Percentiles rank a stretch among this genome's conserved stretches.
These are phyloP conservation scores for Clarias fuscus DNA, from an alignment of 2,797 vertebrate species.

Conservation along the genomic window DNA sequence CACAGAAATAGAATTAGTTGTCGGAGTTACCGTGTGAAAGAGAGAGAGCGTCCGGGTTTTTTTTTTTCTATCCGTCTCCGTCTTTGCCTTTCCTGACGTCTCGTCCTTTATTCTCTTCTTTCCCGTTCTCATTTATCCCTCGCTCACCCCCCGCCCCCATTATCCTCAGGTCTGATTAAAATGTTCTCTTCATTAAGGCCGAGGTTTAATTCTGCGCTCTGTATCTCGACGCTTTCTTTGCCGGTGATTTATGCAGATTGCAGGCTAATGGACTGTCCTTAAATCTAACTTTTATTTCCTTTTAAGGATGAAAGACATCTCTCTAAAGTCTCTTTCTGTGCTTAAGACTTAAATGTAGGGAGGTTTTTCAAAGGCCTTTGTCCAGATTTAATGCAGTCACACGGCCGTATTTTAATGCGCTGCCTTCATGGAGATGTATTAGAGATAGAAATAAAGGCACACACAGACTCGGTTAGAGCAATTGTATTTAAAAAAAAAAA, in stretches of 20 bases:
- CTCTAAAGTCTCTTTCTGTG: background rate
- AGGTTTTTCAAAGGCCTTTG: background rate
- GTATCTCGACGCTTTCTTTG: background rate
- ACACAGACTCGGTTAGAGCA: background rate
- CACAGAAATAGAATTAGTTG: background rate
- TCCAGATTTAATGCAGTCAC: background rate
- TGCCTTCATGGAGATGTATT: background rate
- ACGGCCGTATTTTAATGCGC: background rate
- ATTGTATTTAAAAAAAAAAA: background rate
- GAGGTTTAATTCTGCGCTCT: background rate
- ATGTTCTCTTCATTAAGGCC: background rate
- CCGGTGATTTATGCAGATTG: background rate
- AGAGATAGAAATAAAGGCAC: background rate
- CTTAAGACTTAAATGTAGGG: background rate
- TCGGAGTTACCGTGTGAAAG: background rate
- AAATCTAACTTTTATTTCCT: constrained; percentile 23
- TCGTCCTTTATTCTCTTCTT: background rate
- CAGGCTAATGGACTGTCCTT: constrained; percentile 14
- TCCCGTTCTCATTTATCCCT: background rate
- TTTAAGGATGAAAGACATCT: constrained; percentile 15
- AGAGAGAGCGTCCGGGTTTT: background rate
- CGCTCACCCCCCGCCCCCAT: too few relatives aligned
- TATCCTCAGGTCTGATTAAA: background rate
- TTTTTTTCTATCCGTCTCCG: background rate
- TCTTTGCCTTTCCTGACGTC: background rate